Base-by-base conservation (phyloP, 2,797 vertebrate genomes). In the Chromis chromis region DNA sequence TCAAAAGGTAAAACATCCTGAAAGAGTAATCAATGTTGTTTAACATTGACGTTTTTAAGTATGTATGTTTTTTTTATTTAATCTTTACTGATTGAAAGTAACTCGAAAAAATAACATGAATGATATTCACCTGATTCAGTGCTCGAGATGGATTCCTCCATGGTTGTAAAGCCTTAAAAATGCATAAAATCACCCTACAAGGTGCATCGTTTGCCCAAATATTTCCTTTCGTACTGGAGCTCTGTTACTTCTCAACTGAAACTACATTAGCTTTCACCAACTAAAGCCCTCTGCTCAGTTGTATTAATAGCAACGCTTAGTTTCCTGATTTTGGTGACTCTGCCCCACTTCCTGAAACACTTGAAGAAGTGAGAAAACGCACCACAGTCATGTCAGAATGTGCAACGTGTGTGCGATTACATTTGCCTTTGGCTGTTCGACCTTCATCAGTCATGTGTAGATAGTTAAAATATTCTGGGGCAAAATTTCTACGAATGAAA, bases 291-390 rank as follows among this genome's bases (percentile, higher is more conserved):
- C 17, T 74, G 70, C 76, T 76, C 84, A 9, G 85, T 65, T 22
- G 79, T 94, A 94, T 93, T 85, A 93, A 94, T 94, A 95, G 91
- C 88, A 86, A 81, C 83, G 65, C 81, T 86, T 82, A 77, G 82
- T 94, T 96, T 96, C 95, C 94, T 95, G 93, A 93, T 93, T 88
- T 89, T 84, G 82, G 85, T 84, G 79, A 84, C 82, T 82, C 85
- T 74, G 82, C 84, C 89, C 83, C 88, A 95, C 94, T 96, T 96
- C 95, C 94, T 95, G 92, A 91, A 95, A 94, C 82, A 64, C 82
- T 61, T 91, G 83, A 89, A 91, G 88, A 89, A 92, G 88, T 87
- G 90, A 85, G 72, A 93, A 83, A 83, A 75, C 4, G 53, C 55
- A 80, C 49, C 71, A 46, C 36, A 57, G 64, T 70, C 49, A 60